Conservation (phyloP, 2,888 invertebrate genomes). For the Rugalucina vietnamica region DNA sequence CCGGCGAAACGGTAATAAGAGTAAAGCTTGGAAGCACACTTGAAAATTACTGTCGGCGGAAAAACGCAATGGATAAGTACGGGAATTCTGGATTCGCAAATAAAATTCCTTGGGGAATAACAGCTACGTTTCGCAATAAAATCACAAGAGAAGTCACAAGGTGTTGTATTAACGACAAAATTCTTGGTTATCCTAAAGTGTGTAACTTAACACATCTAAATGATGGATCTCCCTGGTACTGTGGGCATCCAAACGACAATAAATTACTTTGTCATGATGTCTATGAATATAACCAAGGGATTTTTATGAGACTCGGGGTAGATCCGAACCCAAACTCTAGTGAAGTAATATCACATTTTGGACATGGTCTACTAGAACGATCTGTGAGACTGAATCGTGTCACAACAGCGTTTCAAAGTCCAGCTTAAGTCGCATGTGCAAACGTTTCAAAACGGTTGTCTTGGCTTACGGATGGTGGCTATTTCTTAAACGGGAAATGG, state of each 20-base stretch:
- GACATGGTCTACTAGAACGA: constrained; percentile 26
- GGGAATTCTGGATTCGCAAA: constrained; percentile 50
- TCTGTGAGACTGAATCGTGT: not conserved
- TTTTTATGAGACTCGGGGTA: constrained; percentile 8
- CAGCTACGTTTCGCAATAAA: constrained; percentile 12
- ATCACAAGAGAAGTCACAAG: constrained; percentile 4
- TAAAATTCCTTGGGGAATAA: constrained; percentile 39
- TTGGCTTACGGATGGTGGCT: constrained; percentile 15
- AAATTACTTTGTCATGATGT: constrained; percentile 29
- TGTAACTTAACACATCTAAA: constrained; percentile 53
- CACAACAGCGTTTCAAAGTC: not conserved
- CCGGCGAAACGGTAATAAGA: constrained; percentile 29
- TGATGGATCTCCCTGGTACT: constrained; percentile 43
- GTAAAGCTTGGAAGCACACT: constrained; percentile 42
- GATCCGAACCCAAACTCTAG: not conserved
- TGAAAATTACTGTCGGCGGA: constrained; percentile 41
- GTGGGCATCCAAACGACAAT: constrained; percentile 37
- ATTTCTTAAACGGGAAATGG: constrained; percentile 11
- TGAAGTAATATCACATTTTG: constrained; percentile 35
- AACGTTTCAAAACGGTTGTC: not conserved
- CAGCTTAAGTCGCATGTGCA: not conserved
- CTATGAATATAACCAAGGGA: constrained; percentile 19
- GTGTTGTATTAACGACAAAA: constrained; percentile 37
- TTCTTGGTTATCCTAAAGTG: constrained; percentile 30
- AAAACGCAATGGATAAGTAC: constrained; percentile 39